Conservation (phyloP, 2,113 vertebrate species). For the Tylochromis polylepis region DNA sequence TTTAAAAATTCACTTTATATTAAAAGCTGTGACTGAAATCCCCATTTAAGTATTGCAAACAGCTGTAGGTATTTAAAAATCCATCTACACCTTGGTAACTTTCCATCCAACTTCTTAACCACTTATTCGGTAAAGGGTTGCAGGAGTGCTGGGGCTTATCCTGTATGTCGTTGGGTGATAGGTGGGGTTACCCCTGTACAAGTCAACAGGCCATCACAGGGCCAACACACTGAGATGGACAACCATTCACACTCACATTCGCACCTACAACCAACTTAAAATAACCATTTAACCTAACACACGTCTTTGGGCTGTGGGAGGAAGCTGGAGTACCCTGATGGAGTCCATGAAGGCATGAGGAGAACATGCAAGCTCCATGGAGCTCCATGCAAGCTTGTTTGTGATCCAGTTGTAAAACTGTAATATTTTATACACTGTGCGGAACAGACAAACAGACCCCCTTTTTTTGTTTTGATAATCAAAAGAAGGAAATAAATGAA, state of each 20-base stretch:
- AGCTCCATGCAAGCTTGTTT: too few relatives aligned
- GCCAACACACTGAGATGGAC: neutral
- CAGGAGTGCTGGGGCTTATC: neutral
- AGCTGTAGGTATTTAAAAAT: neutral
- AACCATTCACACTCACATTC: neutral
- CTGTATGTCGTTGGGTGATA: neutral
- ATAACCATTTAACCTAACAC: neutral
- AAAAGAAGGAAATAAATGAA: constrained; percentile 1
- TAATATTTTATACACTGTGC: neutral
- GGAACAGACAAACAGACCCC: neutral
- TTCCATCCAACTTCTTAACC: neutral
- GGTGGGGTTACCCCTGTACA: neutral
- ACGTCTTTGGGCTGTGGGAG: neutral
- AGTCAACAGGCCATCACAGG: neutral
- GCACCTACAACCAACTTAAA: neutral
- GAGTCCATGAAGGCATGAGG: neutral
- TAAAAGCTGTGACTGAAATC: too few relatives aligned
- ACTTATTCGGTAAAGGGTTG: neutral
- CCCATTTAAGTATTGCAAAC: neutral
- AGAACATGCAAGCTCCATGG: neutral
- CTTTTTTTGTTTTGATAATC: neutral
- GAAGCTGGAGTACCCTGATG: neutral
- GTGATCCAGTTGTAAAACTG: neutral
- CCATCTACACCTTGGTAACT: neutral
- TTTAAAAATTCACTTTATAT: neutral